Evolutionary conservation across 2,797 vertebrate genomes (phyloP), one percentile per base, ranked within the genome.

Genomic region (Sciurus vulgaris): DNA sequence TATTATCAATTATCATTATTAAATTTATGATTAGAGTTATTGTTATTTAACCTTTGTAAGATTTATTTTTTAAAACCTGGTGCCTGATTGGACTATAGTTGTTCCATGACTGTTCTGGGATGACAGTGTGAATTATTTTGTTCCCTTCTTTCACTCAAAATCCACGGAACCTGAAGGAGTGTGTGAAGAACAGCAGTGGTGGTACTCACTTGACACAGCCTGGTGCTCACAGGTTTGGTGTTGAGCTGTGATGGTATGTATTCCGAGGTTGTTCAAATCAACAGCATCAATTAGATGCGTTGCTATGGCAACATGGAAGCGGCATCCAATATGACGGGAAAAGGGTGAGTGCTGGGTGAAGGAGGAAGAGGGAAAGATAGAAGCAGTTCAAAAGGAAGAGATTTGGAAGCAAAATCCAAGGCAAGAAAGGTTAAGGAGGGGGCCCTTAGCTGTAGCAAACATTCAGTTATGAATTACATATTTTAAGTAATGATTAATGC

Each of bases 1-100:
- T 91, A 51, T 44, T 67, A 13, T 72, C 38, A 83, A 49, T 77
- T 20, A 54, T 67, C 20, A 63, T 54, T n/a, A 76, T 91, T 69
- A 82, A 7, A 70, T n/a, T 74, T 84, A 61, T 33, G 70, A n/a
- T 73, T 47, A 11, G 67, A 15, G n/a, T 35, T 67, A 22, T 59
- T 72, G 13, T 56, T 74, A 67, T 87, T 82, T 81, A 56, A 56
- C 24, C 24, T 89, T 44, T 82, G 33, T 92, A 24, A 96, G 76
- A n/a, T 90, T 94, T 81, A 59, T 72, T 78, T 95, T 88, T 72
- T 20, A 38, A 95, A 81, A 38, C 30, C 49, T 12, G 35, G 65
- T 65, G 0, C 49, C 56, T 65, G 4, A 10, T 70, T 51, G 54
- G 94, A 69, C 2, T 69, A 10, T 65, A 30, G 38, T 56, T 78